phyloP scores from a whole-genome alignment of 2,888 invertebrate genomes.

The Sinohyriopsis cumingii region DNA sequence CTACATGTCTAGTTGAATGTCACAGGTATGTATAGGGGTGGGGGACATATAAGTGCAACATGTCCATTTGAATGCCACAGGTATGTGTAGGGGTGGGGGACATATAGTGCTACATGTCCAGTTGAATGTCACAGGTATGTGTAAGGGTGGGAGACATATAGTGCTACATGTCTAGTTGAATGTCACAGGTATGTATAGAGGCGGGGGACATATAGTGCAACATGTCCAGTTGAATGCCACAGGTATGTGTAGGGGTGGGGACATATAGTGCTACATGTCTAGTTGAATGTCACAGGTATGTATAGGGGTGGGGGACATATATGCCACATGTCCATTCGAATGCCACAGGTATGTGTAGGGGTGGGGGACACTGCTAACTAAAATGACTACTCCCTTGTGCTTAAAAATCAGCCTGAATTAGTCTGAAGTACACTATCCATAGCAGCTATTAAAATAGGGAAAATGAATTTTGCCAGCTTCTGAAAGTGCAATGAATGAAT shows the following conservation, averaged over 20 bases:
- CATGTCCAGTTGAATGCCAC: conserved; percentile 80
- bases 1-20: conserved; percentile 77
- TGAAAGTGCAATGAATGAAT: too few species aligned
- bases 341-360: conserved; percentile 79
- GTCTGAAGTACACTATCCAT: too few species aligned
- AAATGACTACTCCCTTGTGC: too few species aligned
- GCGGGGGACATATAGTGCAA: conserved; percentile 58
- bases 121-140: conserved; percentile 84
- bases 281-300: not conserved
- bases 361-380: too few species aligned
- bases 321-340: conserved; percentile 71
- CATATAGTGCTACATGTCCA: too few species aligned
- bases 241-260: too few species aligned
- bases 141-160: too few species aligned
- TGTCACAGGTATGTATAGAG: conserved; percentile 88
- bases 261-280: conserved; percentile 27
- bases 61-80: not conserved
- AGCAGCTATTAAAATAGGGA: too few species aligned
- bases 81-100: too few species aligned
- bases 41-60: conserved; percentile 57
- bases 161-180: conserved; percentile 71
- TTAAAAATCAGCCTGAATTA: too few species aligned
- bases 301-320: too few species aligned
- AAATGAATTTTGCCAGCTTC: too few species aligned
- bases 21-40: conserved; percentile 75